Evolutionary conservation across 2,797 vertebrate genomes (phyloP).

Genomic region (Pteronotus mesoamericanus): DNA sequence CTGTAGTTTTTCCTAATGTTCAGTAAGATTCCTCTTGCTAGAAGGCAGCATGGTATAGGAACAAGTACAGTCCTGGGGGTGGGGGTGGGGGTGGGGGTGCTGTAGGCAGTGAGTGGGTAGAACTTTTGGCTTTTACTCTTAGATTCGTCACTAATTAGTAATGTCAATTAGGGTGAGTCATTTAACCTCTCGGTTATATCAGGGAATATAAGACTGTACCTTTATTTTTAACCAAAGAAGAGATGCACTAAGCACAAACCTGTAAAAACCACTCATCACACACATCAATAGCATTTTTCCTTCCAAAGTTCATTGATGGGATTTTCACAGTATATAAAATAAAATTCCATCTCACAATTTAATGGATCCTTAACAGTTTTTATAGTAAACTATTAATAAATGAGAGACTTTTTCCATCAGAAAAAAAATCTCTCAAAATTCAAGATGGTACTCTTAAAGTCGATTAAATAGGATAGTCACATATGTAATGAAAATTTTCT

Average conservation of each 20-base stretch:
- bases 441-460: constrained; percentile 30
- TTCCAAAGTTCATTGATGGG: neutral
- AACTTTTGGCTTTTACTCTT: neutral
- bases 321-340: neutral
- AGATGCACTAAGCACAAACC: neutral
- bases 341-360: neutral
- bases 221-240: constrained; percentile 23
- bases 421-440: constrained; percentile 30
- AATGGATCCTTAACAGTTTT: neutral
- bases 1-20: neutral
- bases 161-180: constrained; percentile 36
- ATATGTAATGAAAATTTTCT: neutral
- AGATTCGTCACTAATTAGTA: constrained; percentile 29
- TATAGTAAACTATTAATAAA: neutral
- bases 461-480: neutral
- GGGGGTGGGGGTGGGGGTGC: neutral
- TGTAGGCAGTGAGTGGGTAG: neutral
- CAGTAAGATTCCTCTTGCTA: neutral
- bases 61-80: neutral
- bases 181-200: constrained; percentile 2
- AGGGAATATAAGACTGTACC: neutral
- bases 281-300: neutral
- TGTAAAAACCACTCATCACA: neutral
- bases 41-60: neutral
- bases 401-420: neutral